These are phyloP conservation scores for Mallateleia sp. DNA, from an alignment of 2,888 invertebrate species.

Conservation along the genomic window DNA sequence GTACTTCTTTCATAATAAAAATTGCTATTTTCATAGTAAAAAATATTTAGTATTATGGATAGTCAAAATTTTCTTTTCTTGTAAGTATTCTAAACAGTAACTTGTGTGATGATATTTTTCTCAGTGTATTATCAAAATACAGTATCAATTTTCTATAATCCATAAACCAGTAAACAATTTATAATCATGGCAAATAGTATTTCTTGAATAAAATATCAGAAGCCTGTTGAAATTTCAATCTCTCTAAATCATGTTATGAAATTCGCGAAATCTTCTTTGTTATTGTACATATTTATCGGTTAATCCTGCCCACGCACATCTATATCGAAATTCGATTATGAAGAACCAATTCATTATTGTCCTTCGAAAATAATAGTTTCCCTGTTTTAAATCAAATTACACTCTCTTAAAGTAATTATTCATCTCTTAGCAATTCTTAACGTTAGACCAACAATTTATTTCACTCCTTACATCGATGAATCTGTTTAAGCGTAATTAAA, in stretches of 20 bases:
- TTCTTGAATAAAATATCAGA: constrained; percentile 26
- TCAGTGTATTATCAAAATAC: too few relatives aligned
- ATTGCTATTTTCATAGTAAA: too few relatives aligned
- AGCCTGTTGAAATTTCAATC: constrained; percentile 41
- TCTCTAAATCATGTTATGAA: constrained; percentile 43
- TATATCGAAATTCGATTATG: neutral
- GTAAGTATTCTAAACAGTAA: too few relatives aligned
- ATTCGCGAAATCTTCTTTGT: constrained; percentile 29
- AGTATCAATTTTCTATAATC: too few relatives aligned
- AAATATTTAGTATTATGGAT: too few relatives aligned
- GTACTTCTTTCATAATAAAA: too few relatives aligned
- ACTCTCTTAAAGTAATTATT: neutral
- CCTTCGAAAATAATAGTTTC: neutral
- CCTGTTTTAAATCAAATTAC: too few relatives aligned
- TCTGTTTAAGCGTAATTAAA: too few relatives aligned
- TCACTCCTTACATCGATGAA: too few relatives aligned
- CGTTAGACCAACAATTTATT: too few relatives aligned
- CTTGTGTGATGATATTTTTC: too few relatives aligned
- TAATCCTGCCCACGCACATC: neutral
- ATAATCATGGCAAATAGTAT: constrained; percentile 14
- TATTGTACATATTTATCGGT: constrained; percentile 24
- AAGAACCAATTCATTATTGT: constrained; percentile 3
- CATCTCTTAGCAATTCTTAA: neutral
- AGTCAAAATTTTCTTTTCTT: too few relatives aligned
- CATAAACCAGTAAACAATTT: neutral